Evolutionary conservation across 2,797 vertebrate species (phyloP).

Genomic region (Tokudaia tokunoshimensis): DNA sequence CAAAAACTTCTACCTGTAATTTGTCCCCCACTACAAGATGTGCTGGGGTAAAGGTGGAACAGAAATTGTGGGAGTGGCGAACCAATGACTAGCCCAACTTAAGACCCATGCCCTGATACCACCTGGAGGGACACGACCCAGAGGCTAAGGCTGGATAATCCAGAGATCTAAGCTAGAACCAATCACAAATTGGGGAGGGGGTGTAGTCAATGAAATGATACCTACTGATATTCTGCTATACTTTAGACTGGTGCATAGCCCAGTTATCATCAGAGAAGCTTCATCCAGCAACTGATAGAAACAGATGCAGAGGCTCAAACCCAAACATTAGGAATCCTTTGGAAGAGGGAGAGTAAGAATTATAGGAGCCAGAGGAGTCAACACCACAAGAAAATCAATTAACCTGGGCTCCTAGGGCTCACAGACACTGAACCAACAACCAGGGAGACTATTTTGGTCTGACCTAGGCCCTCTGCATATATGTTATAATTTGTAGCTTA

Average conservation of each 20-base stretch:
- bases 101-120: neutral
- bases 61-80: neutral
- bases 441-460: neutral
- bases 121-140: neutral
- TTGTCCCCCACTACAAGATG: neutral
- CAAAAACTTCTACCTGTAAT: neutral
- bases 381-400: neutral
- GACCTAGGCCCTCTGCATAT: neutral
- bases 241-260: neutral
- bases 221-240: neutral
- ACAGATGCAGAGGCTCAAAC: neutral
- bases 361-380: neutral
- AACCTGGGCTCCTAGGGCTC: neutral
- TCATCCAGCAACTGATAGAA: neutral
- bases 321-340: neutral
- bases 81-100: neutral
- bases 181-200: neutral
- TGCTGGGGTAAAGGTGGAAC: neutral
- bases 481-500: neutral
- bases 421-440: neutral
- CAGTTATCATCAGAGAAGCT: neutral
- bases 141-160: neutral
- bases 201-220: neutral
- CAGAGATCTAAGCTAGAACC: neutral
- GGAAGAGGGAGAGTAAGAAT: neutral